Evolutionary conservation across 2,797 vertebrate genomes (phyloP), one percentile per base, ranked within the genome.

Genomic region (Mus spretus): DNA sequence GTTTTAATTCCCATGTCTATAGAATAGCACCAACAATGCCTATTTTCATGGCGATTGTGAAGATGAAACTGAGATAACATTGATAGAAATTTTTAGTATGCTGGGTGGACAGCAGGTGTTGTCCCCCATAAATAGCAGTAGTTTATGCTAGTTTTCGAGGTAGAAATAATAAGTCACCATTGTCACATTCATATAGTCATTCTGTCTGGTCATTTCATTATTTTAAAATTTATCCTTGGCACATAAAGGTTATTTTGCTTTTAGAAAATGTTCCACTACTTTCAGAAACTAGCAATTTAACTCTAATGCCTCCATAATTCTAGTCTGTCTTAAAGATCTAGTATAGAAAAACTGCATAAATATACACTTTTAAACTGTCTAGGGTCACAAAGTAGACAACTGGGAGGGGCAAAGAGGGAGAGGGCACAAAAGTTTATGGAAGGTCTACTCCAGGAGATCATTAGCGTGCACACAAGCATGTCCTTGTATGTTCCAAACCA

Each of bases 221-320:
- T 61, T 47, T 47, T 77, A 15, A 84, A 84, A 72, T 84, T 94
- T 65, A 65, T 70, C 94, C 89, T 80, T 59, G 57, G 50, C 28
- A 19, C 24, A 12, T 44, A 53, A 89, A 87, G 57, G 2, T 15
- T 20, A 50, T 67, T 15, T 80, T 8, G 7, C 50, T 65, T 91
- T 78, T 95, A 65, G 15, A 91, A 93, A 65, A 78, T 63, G 47
- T 82, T 55, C 44, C 78, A 0, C 6, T 83, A 2, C 79, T 89
- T 87, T 28, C 19, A 13, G 50, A 93, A 89, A 44, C n/a, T 86
- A 78, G 57, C 74, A 74, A 87, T 89, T 90, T 67, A 83, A 80
- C 34, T 65, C 10, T 53, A 20, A 34, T 3, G 7, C 59, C 31
- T 57, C 9, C n/a, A 31, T 72, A 55, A 63, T 78, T 50, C 12